Percentiles rank a stretch among this genome's conserved stretches.
phyloP scores from a whole-genome alignment of 2,797 vertebrate genomes.

The Spatula versicolor region DNA sequence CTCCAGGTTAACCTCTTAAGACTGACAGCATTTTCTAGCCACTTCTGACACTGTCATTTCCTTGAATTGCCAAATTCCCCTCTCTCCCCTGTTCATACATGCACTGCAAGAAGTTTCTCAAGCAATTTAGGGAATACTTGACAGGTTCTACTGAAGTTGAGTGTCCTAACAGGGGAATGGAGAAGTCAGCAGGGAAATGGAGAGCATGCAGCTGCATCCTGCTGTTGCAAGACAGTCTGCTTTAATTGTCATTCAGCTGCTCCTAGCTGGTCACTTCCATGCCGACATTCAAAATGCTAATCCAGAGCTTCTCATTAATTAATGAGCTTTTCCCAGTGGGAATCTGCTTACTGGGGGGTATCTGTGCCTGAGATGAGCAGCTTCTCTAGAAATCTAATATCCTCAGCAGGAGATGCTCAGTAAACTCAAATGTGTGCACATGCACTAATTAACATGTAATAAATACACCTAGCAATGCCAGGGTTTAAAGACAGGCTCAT shows the following conservation, averaged over 20 bases:
- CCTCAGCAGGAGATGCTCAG: constrained; percentile 6
- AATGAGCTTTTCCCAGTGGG: constrained; percentile 64
- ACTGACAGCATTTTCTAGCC: not conserved
- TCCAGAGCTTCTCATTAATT: constrained; percentile 70
- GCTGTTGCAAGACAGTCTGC: not conserved
- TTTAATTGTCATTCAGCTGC: constrained; percentile 64
- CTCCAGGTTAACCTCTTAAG: not conserved
- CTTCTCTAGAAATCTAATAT: constrained; percentile 40
- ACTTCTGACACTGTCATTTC: not conserved
- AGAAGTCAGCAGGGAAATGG: constrained; percentile 43
- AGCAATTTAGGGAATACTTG: not conserved
- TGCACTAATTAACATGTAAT: constrained; percentile 32
- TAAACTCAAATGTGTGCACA: not conserved
- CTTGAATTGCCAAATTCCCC: not conserved
- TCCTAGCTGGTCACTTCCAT: constrained; percentile 34
- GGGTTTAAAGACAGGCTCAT: not conserved
- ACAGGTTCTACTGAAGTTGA: constrained; percentile 6
- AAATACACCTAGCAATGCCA: not conserved
- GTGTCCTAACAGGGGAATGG: constrained; percentile 14
- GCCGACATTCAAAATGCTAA: constrained; percentile 54
- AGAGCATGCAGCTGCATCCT: not conserved
- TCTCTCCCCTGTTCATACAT: not conserved
- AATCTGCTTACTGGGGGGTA: constrained; percentile 26
- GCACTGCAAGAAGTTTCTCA: not conserved
- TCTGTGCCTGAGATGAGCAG: constrained; percentile 43